Conservation (phyloP, 2,113 vertebrate genomes). For the Suncus etruscus region DNA sequence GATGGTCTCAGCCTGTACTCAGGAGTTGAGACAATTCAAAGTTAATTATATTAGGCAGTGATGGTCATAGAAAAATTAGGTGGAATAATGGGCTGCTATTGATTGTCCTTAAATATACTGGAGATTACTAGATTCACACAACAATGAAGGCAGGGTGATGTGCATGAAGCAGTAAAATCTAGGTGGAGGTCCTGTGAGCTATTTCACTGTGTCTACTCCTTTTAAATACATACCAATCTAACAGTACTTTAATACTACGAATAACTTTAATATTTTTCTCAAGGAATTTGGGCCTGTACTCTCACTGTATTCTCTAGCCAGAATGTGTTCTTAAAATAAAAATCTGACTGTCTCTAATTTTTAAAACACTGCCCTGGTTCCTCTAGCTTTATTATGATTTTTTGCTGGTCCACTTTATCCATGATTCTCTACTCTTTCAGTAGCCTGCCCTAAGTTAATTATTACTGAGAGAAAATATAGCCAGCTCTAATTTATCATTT, state of each 20-base stretch:
- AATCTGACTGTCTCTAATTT: neutral
- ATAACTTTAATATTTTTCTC: neutral
- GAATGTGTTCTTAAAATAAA: constrained; percentile 26
- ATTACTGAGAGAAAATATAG: neutral
- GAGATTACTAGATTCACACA: no score
- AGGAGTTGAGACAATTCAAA: no score
- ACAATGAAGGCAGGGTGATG: no score
- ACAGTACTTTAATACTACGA: no score
- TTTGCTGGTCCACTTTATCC: neutral
- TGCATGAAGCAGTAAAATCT: no score
- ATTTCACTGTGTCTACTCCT: neutral
- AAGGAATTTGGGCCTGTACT: neutral
- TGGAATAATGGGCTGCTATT: no score
- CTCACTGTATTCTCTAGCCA: neutral
- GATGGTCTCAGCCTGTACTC: no score
- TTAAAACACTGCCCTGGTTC: neutral
- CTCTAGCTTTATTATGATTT: neutral
- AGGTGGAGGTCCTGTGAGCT: no score
- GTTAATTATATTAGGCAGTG: no score
- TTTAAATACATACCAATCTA: neutral
- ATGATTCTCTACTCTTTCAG: neutral
- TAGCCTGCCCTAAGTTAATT: neutral
- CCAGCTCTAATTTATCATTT: neutral
- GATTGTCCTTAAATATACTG: no score
- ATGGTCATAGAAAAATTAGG: no score